Evolutionary conservation across 2,888 invertebrate genomes (phyloP).

Genomic region (Stenoptilia bipunctidactyla): DNA sequence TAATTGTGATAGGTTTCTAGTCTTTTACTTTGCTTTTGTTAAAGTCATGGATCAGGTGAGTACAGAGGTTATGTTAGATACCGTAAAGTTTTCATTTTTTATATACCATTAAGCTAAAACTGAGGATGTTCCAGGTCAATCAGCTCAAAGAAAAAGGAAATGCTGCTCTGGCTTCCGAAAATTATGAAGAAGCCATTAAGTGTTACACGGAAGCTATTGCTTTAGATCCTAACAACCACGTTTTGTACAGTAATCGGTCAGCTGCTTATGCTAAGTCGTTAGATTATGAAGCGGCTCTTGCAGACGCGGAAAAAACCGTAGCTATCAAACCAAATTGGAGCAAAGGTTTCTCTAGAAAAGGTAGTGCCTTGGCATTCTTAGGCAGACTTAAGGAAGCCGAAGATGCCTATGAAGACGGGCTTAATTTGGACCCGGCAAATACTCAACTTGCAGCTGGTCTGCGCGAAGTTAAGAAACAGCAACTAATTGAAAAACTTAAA

Average conservation of each 20-base stretch:
- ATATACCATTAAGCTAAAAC: slow-evolving; percentile 10
- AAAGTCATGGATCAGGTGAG: slow-evolving; percentile 55
- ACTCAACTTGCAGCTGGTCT: slow-evolving; percentile 77
- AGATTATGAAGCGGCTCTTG: slow-evolving; percentile 79
- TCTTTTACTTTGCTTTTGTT: slow-evolving; percentile 13
- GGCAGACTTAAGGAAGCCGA: slow-evolving; percentile 81
- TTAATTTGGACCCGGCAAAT: slow-evolving; percentile 80
- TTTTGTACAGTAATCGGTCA: slow-evolving; percentile 91
- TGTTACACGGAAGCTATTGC: slow-evolving; percentile 86
- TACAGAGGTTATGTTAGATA: slow-evolving; percentile 43
- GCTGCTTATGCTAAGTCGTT: slow-evolving; percentile 89
- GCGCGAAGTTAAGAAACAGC: slow-evolving; percentile 67
- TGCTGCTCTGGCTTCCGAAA: slow-evolving; percentile 81
- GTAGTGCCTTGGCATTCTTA: slow-evolving; percentile 85
- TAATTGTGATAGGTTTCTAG: not conserved
- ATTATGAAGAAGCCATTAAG: slow-evolving; percentile 83
- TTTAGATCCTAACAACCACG: slow-evolving; percentile 86
- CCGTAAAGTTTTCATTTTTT: slow-evolving; percentile 15
- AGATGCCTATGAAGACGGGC: slow-evolving; percentile 77
- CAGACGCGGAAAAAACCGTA: slow-evolving; percentile 89
- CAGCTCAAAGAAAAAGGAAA: slow-evolving; percentile 90
- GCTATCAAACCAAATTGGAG: slow-evolving; percentile 86
- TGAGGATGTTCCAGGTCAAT: slow-evolving; percentile 78
- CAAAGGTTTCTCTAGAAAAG: slow-evolving; percentile 92
- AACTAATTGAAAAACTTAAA: slow-evolving; percentile 71